Percentiles rank a stretch among this genome's conserved stretches.
These are phyloP conservation scores for Anoplius nigerrimus DNA, from an alignment of 2,888 invertebrate species.

Conservation along the genomic window DNA sequence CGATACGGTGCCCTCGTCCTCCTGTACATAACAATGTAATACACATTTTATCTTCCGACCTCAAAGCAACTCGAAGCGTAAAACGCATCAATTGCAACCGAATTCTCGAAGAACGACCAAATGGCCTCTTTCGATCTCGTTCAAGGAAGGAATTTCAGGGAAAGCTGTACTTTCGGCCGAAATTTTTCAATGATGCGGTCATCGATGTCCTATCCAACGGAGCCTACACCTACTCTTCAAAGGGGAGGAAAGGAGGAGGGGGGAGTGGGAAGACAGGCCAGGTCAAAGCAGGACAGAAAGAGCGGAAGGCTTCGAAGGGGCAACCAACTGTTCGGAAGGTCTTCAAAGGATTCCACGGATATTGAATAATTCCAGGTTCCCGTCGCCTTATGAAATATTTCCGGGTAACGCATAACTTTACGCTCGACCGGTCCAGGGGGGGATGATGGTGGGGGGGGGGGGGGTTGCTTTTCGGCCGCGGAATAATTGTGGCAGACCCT, in stretches of 20 bases:
- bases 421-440: neutral
- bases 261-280: neutral
- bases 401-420: constrained; percentile 22
- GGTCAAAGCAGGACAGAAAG: neutral
- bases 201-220: constrained; percentile 4
- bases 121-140: too few relatives aligned
- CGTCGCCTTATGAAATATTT: constrained; percentile 47
- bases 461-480: too few relatives aligned
- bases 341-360: constrained; percentile 50
- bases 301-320: constrained; percentile 22
- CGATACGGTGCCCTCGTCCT: too few relatives aligned
- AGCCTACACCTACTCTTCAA: neutral
- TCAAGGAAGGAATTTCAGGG: neutral
- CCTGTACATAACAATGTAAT: too few relatives aligned
- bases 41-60: too few relatives aligned
- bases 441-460: too few relatives aligned
- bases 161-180: neutral
- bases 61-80: too few relatives aligned
- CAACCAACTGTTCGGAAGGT: constrained; percentile 26
- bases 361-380: constrained; percentile 49
- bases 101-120: too few relatives aligned
- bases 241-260: neutral
- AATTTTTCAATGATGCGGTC: constrained; percentile 27
- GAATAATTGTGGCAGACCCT: too few relatives aligned
- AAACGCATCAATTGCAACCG: too few relatives aligned